Percentiles rank a stretch among this genome's conserved stretches.
Conservation (phyloP, 2,113 vertebrate genomes). For the Chaetops frenatus region DNA sequence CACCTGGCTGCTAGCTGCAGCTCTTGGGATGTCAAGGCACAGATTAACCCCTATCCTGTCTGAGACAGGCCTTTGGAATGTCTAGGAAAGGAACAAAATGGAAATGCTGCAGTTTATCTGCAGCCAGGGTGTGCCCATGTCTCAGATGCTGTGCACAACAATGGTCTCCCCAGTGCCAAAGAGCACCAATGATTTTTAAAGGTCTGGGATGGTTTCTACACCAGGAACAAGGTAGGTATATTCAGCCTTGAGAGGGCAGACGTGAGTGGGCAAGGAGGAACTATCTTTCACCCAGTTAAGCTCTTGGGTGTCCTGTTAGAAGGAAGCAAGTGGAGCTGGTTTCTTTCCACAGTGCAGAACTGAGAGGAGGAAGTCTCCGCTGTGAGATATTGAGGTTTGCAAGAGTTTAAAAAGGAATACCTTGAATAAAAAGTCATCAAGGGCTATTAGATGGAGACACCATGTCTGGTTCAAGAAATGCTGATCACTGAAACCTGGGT, state of each 20-base stretch:
- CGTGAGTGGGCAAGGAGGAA: not conserved
- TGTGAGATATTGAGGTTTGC: not conserved
- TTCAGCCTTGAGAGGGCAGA: not conserved
- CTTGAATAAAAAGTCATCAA: constrained; percentile 17
- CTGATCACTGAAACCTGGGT: not conserved
- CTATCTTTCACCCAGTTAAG: not conserved
- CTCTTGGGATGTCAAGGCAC: fast-evolving
- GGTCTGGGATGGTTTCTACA: not conserved
- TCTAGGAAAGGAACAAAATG: not conserved
- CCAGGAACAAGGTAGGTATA: not conserved
- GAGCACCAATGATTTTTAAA: not conserved
- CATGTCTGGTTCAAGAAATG: constrained; percentile 6
- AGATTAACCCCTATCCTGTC: not conserved
- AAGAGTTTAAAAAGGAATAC: not conserved
- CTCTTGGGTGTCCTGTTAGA: not conserved
- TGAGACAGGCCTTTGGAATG: not conserved
- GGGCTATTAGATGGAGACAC: constrained; percentile 16
- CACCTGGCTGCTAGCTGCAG: not conserved
- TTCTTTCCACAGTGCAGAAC: not conserved
- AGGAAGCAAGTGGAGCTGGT: not conserved
- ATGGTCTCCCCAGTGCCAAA: not conserved
- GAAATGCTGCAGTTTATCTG: not conserved
- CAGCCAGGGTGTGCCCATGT: not conserved
- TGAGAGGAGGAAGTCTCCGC: not conserved
- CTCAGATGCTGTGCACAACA: not conserved